Conservation (phyloP, 1,140 invertebrate genomes). For the Diabrotica undecimpunctata region DNA sequence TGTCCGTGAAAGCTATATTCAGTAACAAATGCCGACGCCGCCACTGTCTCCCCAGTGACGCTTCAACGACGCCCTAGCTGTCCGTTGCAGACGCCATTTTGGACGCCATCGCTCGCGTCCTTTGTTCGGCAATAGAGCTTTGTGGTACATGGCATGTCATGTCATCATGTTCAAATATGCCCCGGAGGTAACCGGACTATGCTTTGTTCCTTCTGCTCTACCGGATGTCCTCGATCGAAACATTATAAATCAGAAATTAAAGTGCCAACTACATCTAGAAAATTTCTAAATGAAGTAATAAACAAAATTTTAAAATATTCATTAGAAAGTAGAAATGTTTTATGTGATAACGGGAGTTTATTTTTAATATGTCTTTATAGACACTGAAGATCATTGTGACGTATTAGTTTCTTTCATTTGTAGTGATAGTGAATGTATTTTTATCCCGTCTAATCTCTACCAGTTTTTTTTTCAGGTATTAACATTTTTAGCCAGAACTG, state of each 20-base stretch:
- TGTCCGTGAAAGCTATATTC: too few relatives aligned
- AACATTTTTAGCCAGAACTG: too few relatives aligned
- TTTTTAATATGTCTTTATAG: too few relatives aligned
- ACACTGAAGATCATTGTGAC: too few relatives aligned
- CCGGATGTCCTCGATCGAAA: background rate
- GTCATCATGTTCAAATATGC: slow-evolving; percentile 10
- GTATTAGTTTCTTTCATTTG: too few relatives aligned
- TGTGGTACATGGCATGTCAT: slow-evolving; percentile 19
- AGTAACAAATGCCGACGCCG: background rate
- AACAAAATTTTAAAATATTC: background rate
- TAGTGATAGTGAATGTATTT: too few relatives aligned
- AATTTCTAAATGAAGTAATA: background rate
- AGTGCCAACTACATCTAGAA: background rate
- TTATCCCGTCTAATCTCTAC: too few relatives aligned
- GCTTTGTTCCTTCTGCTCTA: background rate
- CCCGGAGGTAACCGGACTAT: slow-evolving; percentile 1
- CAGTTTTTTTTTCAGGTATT: too few relatives aligned
- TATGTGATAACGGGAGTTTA: too few relatives aligned
- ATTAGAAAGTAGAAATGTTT: too few relatives aligned
- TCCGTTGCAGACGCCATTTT: slow-evolving; percentile 36
- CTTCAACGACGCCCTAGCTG: slow-evolving; percentile 30
- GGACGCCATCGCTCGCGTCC: slow-evolving; percentile 34
- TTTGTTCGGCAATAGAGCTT: slow-evolving; percentile 28
- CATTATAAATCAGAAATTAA: background rate
- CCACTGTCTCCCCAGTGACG: slow-evolving; percentile 10